Percentiles rank a stretch among this genome's conserved stretches.
phyloP scores from a whole-genome alignment of 1,140 invertebrate species.

The Copidosoma floridanum region DNA sequence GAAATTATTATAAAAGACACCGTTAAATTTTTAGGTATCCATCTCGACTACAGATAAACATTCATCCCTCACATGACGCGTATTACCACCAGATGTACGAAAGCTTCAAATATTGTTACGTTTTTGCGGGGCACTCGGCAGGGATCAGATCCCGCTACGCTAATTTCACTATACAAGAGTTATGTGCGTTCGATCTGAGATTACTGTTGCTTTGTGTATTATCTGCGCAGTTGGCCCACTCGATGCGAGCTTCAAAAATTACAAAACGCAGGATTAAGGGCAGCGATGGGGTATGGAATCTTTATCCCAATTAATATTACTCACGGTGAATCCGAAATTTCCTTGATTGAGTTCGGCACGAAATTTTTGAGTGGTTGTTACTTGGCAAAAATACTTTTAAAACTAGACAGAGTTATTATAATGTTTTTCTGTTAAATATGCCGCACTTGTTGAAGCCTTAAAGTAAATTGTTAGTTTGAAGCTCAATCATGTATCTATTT shows the following conservation, averaged over 20 bases:
- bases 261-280: conserved; percentile 8
- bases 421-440: background rate
- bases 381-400: background rate
- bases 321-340: conserved; percentile 19
- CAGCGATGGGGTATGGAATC: conserved; percentile 17
- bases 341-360: background rate
- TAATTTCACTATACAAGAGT: conserved; percentile 20
- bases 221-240: background rate
- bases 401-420: background rate
- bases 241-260: conserved; percentile 1
- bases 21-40: background rate
- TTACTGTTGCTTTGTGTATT: conserved; percentile 13
- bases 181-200: conserved; percentile 19
- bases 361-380: background rate
- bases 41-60: background rate
- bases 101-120: conserved; percentile 14
- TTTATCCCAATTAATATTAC: conserved; percentile 24
- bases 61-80: background rate
- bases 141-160: conserved; percentile 3
- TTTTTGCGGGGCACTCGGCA: conserved; percentile 15
- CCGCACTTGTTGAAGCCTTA: background rate
- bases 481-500: too few species aligned
- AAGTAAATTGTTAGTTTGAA: background rate
- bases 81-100: background rate
- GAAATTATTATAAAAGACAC: background rate